A percentile compares a stretch with the other conserved stretches of the same genome.
These are phyloP conservation scores for Nomada hirtipes DNA, from an alignment of 2,888 invertebrate genomes.

Conservation along the genomic window DNA sequence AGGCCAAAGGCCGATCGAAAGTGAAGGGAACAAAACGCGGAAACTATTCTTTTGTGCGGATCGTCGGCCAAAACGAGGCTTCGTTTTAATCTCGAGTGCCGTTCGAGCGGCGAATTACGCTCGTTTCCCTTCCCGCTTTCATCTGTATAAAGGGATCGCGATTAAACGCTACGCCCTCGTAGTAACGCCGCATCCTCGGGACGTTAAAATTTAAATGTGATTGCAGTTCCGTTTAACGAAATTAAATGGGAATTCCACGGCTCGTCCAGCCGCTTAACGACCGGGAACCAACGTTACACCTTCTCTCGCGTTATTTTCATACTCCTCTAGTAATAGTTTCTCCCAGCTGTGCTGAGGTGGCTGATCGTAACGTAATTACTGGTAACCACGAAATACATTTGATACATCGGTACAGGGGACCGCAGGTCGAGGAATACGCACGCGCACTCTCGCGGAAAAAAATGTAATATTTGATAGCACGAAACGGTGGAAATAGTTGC, in stretches of 20 bases:
- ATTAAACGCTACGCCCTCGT: slow-evolving; percentile 46
- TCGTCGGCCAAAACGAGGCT: slow-evolving; percentile 6
- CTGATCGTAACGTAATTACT: slow-evolving; percentile 32
- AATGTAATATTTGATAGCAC: too few species aligned
- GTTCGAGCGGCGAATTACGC: slow-evolving; percentile 30
- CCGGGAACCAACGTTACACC: slow-evolving; percentile 38
- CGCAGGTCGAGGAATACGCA: too few species aligned
- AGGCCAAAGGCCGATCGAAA: neutral
- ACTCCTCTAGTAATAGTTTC: neutral
- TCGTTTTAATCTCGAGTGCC: slow-evolving; percentile 22
- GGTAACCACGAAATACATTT: slow-evolving; percentile 14
- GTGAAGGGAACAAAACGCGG: neutral
- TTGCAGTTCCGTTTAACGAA: slow-evolving; percentile 59
- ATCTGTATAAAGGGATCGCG: slow-evolving; percentile 35
- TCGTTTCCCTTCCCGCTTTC: slow-evolving; percentile 18
- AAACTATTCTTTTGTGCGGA: neutral
- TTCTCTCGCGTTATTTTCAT: slow-evolving; percentile 39
- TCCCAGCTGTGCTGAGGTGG: slow-evolving; percentile 11
- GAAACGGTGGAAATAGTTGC: too few species aligned
- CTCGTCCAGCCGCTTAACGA: slow-evolving; percentile 41
- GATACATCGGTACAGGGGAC: slow-evolving; percentile 2
- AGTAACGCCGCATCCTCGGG: slow-evolving; percentile 30
- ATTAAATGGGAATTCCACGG: slow-evolving; percentile 57
- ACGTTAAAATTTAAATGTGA: slow-evolving; percentile 60
- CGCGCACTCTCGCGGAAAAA: too few species aligned